A percentile compares a stretch with the other conserved stretches of the same genome.
These are phyloP conservation scores for Chirona hameri DNA, from an alignment of 2,888 invertebrate species.

Conservation along the genomic window DNA sequence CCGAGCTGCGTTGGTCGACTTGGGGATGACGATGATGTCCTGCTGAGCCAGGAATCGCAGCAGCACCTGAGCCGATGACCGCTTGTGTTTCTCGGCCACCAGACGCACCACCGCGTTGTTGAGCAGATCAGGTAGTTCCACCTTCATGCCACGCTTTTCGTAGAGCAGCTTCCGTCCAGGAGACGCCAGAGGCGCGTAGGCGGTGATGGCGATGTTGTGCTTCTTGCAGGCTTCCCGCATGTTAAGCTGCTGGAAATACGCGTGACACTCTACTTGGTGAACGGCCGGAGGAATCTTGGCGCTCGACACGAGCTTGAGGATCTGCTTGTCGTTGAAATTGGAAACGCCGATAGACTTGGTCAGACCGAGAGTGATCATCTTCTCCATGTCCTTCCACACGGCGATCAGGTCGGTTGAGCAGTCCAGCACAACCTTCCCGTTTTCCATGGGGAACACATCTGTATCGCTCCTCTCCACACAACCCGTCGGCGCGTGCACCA, in stretches of 20 bases:
- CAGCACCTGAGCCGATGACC: slow-evolving; percentile 42
- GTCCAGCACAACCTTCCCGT: slow-evolving; percentile 56
- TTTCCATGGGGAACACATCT: slow-evolving; percentile 62
- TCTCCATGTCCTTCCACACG: slow-evolving; percentile 69
- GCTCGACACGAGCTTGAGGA: slow-evolving; percentile 60
- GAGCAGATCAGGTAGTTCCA: slow-evolving; percentile 58
- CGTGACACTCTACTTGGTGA: slow-evolving; percentile 67
- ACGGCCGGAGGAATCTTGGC: slow-evolving; percentile 61
- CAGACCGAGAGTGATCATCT: slow-evolving; percentile 63
- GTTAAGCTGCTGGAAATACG: too few relatives aligned
- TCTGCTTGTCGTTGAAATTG: slow-evolving; percentile 72
- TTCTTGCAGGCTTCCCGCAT: too few relatives aligned
- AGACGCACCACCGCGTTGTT: slow-evolving; percentile 58
- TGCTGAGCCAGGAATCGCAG: slow-evolving; percentile 46
- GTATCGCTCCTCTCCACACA: slow-evolving; percentile 58
- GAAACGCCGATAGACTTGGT: slow-evolving; percentile 78
- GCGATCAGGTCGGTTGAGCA: slow-evolving; percentile 64
- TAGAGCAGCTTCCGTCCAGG: slow-evolving; percentile 44
- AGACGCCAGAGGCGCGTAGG: too few relatives aligned
- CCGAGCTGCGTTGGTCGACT: too few relatives aligned
- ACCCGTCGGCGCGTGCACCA: slow-evolving; percentile 73
- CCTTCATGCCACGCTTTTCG: neutral
- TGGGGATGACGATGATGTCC: slow-evolving; percentile 45
- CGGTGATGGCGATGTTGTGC: too few relatives aligned
- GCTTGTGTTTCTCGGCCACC: slow-evolving; percentile 40